Conservation (phyloP, 1,140 invertebrate genomes). For the Drosophila bifasciata region DNA sequence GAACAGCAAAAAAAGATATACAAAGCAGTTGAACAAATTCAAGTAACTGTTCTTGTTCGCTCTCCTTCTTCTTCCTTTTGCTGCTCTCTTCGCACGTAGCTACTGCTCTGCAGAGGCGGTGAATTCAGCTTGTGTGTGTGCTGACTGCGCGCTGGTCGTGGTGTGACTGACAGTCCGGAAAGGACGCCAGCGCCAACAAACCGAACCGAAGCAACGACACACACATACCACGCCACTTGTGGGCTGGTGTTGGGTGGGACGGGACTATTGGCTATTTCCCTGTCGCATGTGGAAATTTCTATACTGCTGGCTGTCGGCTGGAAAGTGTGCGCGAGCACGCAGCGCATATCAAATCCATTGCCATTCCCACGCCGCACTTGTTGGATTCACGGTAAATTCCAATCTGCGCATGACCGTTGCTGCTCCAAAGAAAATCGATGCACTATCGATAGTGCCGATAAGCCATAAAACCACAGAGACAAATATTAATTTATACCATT, state of each 20-base stretch:
- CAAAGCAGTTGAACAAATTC: too few species aligned
- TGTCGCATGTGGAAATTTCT: conserved; percentile 45
- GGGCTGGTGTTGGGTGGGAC: conserved; percentile 13
- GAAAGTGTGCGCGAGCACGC: conserved; percentile 1
- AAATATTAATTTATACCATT: too few species aligned
- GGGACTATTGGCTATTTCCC: not conserved
- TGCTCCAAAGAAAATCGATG: too few species aligned
- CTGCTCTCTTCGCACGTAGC: conserved; percentile 10
- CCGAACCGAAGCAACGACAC: conserved; percentile 2
- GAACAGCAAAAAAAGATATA: conserved; percentile 6
- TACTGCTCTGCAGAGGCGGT: conserved; percentile 1
- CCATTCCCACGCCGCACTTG: conserved; percentile 74
- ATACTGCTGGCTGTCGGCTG: conserved; percentile 13
- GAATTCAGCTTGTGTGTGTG: conserved; percentile 40
- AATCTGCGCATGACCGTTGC: conserved; percentile 54
- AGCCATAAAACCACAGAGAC: too few species aligned
- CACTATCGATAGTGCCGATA: too few species aligned
- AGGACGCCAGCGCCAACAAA: conserved; percentile 23
- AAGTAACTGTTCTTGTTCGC: conserved; percentile 21
- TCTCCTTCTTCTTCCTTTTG: conserved; percentile 19
- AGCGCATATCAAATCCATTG: conserved; percentile 8
- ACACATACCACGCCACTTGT: not conserved
- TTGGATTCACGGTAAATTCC: conserved; percentile 60
- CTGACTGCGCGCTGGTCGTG: conserved; percentile 61
- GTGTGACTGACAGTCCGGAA: conserved; percentile 52